These are phyloP conservation scores for Mobula birostris DNA, from an alignment of 2,113 vertebrate genomes.

Conservation along the genomic window DNA sequence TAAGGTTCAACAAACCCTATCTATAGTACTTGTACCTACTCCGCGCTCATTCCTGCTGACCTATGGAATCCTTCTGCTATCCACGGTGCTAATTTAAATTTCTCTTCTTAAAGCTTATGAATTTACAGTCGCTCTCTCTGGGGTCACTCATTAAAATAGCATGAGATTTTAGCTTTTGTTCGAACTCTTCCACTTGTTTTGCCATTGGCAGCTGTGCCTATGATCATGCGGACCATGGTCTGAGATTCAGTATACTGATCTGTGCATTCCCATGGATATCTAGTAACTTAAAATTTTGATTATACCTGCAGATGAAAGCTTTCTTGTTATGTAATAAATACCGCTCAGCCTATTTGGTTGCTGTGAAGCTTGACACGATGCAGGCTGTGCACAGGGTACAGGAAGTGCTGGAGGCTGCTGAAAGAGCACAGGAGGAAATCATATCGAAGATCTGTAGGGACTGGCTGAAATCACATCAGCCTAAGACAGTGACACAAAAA, in stretches of 20 bases:
- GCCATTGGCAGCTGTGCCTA: not conserved
- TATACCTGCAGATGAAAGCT: conserved; percentile 71
- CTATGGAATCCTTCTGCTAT: not conserved
- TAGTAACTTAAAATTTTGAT: not conserved
- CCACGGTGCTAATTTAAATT: not conserved
- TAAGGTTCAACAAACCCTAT: not conserved
- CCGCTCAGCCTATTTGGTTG: conserved; percentile 82
- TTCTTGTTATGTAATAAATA: conserved; percentile 81
- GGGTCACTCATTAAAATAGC: no score
- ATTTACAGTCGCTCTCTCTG: no score
- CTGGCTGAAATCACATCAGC: conserved; percentile 78
- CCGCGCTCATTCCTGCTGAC: not conserved
- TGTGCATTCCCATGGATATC: not conserved
- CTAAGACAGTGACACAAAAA: conserved; percentile 43
- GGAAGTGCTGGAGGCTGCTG: conserved; percentile 69
- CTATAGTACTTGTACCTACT: not conserved
- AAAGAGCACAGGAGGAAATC: conserved; percentile 65
- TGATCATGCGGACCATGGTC: not conserved
- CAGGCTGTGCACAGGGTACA: conserved; percentile 73
- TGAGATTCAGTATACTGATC: not conserved
- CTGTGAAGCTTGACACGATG: conserved; percentile 75
- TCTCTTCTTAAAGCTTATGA: not conserved
- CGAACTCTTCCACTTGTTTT: not conserved
- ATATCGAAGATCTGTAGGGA: conserved; percentile 86
- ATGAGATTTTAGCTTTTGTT: not conserved